Base-by-base conservation (phyloP, 2,797 vertebrate genomes). In the Mico argentatus region DNA sequence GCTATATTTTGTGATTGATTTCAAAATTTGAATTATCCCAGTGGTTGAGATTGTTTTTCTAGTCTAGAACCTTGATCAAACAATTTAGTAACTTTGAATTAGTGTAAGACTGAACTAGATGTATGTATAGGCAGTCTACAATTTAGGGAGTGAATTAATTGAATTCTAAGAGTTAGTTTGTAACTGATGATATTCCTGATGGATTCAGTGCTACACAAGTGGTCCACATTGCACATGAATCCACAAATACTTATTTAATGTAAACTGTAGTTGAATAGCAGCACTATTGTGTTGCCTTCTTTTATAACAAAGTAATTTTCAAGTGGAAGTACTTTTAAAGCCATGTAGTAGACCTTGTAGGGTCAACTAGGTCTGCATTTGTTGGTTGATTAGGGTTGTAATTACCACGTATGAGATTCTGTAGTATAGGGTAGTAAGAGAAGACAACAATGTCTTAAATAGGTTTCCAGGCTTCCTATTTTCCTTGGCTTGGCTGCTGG, bases 11-110 rank as follows among this genome's bases (percentile, higher is more conserved):
- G 61, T 73, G 50, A 75, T 91, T 7, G 13, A 17, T 91, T 92
- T 93, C 93, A 81, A 94, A 94, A 67, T 97, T 92, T 96, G 64
- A 86, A 72, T 94, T 90, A 77, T 4, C 39, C 12, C 64, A 94
- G 2, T 33, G 93, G n/a, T 50, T 95, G 77, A 59, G 80, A 96
- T 96, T 90, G 39, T 70, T 97, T 96, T 96, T 95, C 20, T 88
- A 39, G 30, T 91, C n/a, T 92, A 88, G 27, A 48, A 81, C 27
- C 27, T 92, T 92, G 44, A n/a, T 64, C 4, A 96, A 55, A 84
- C 50, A 77, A 44, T 95, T 93, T 84, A 87, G 8, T 92, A 59
- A 81, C 76, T 96, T 87, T 79, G 39, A 94, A n/a, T 88, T 52
- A 83, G 24, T 67, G 4, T 67, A 22, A 83, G 50, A 91, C 46